Base-by-base conservation (phyloP, 1,140 invertebrate genomes). In the Papilio aristodemus region DNA sequence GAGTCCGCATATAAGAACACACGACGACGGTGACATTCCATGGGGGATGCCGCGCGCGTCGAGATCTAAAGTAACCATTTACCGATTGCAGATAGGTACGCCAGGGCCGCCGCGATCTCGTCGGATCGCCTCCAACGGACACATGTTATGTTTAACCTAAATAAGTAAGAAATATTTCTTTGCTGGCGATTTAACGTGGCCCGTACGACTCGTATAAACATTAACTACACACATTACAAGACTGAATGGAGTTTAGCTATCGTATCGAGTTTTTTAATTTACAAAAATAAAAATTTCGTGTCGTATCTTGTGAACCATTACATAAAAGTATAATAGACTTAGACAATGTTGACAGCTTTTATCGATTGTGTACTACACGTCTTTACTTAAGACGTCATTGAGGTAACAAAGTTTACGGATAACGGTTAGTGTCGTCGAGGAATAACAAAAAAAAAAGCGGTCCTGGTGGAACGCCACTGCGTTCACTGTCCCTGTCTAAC, bases 21-120 rank as follows among this genome's bases (percentile, higher is more conserved):
- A 84, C 80, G 82, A 78, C 85, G 82, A 84, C 81, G 83, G 86
- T 85, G 85, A 78, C 87, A 91, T 91, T 87, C 87, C 85, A 76
- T 73, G 80, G 72, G 78, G 83, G 89, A 90, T 91, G 77, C 81
- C 76, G 78, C 80, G 84, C 84, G 90, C 89, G 88, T 86, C 87
- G 80, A 86, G 87, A 83, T 85, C 87, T 87, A 84, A 88, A 89
- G 86, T 89, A 84, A 89, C 85, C 85, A 89, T 89, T 89, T 89
- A 91, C 85, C 81, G 89, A 91, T 90, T 86, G 83, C 82, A 90
- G 86, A 89, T 89, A 88, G 87, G 86, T 90, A 91, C 89, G 87
- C 89, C 87, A 89, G 86, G 89, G 89, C 80, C 88, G 80, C 76
- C 77, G 83, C 81, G 85, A 91, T 91, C 86, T 91, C 84, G 84